These are phyloP conservation scores for Epinephelus coioides DNA, from an alignment of 2,797 vertebrate species.

Conservation along the genomic window DNA sequence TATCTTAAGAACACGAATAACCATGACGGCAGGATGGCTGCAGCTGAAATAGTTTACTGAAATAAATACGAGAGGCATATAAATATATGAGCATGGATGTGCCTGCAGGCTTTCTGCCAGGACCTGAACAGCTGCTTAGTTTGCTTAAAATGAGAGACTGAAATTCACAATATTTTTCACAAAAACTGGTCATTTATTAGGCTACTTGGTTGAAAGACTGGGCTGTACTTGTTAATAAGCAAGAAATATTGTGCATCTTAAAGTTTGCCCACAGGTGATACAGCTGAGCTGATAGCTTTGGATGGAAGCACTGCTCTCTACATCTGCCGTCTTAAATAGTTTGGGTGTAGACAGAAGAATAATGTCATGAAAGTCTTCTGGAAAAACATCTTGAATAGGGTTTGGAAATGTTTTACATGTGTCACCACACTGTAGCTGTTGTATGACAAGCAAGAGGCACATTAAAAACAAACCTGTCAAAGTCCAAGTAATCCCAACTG, in stretches of 20 bases:
- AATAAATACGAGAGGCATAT: neutral
- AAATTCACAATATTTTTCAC: neutral
- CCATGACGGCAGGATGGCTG: neutral
- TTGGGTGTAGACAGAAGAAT: neutral
- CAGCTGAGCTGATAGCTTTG: neutral
- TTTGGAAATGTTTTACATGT: neutral
- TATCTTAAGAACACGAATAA: neutral
- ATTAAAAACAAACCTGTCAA: neutral
- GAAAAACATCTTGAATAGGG: neutral
- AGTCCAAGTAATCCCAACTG: neutral
- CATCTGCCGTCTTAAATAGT: neutral
- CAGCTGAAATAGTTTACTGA: neutral
- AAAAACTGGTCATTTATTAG: neutral
- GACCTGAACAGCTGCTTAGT: neutral
- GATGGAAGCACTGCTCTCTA: neutral
- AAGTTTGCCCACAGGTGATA: too few species aligned
- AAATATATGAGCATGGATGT: neutral
- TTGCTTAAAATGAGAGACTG: neutral
- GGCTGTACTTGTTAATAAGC: too few species aligned
- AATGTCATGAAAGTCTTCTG: neutral
- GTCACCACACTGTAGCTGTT: too few species aligned
- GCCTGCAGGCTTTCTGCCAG: neutral
- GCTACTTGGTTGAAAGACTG: too few species aligned
- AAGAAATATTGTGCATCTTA: too few species aligned
- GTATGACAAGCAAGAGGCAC: neutral